Evolutionary conservation across 2,113 vertebrate species (phyloP), one percentile per base, ranked within the genome.

Genomic region (Perca flavescens): DNA sequence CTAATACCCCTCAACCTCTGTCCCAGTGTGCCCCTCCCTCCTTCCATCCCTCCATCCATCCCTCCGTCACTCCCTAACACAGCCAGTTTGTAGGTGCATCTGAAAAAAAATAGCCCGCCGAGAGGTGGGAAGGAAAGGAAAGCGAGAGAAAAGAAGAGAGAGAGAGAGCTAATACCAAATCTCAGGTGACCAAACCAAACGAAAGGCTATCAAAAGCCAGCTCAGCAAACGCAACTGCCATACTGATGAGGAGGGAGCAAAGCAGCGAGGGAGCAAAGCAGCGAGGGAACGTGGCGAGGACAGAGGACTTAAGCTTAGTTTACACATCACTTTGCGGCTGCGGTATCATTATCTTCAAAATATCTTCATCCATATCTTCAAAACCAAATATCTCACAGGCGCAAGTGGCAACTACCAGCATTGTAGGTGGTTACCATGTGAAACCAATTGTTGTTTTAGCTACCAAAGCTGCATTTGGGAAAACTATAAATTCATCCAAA

Each of bases 181-280:
- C 92, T 89, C 86, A 46, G 85, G 85, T 88, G 89, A 72, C 80
- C 81, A 54, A 82, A 79, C 83, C 67, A 62, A 89, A 88, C 56
- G 34, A 87, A 84, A 92, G 89, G 91, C 83, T 88, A 86, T 85
- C 84, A 89, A 79, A 91, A 88, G 83, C 79, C 74, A 88, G 77
- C 78, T 85, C 86, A 92, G 89, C 86, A 90, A 88, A 91, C 84
- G 79, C 89, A 76, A 68, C 60, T 21, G 40, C 78, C 90, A 90
- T 89, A 85, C 89, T 89, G 88, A 94, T 92, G 83, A 86, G 90
- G 66, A 22, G 40, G 46, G 61, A 83, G 73, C 62, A 11, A 25
- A 28, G 15, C 52, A 19, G 74, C 50, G 58, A 75, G 80, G 69
- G n/a, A n/a, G 73, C 62, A 11, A 25, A 28, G 25, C 25, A 25